These are phyloP conservation scores for Scomber colias DNA, from an alignment of 2,113 vertebrate species.

Conservation along the genomic window DNA sequence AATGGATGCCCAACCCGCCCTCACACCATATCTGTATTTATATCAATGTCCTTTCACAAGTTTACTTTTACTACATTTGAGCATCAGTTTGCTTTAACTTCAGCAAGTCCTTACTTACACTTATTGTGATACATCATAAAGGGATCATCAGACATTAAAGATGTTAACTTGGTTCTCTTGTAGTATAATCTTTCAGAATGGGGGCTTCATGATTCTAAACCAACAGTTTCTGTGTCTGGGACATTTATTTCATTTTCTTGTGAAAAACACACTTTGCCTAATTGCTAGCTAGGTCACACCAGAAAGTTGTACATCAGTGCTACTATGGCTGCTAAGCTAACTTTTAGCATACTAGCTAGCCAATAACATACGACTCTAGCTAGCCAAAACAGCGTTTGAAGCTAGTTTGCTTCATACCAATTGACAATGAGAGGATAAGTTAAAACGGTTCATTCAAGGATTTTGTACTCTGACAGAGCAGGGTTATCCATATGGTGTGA, in stretches of 20 bases:
- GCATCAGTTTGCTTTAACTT: slow-evolving; percentile 17
- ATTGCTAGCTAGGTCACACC: background rate
- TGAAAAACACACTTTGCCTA: background rate
- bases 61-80: background rate
- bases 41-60: slow-evolving; percentile 2
- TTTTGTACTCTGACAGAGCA: too few relatives aligned
- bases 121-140: background rate
- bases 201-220: background rate
- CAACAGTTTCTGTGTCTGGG: background rate
- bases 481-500: background rate
- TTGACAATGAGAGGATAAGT: background rate
- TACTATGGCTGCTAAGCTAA: background rate
- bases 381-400: background rate
- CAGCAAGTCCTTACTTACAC: background rate
- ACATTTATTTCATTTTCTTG: background rate
- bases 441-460: background rate
- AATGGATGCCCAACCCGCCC: background rate
- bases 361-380: background rate
- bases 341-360: background rate
- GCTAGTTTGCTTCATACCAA: background rate
- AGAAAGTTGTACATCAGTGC: background rate
- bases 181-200: background rate
- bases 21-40: slow-evolving; percentile 3
- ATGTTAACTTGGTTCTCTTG: background rate
- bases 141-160: background rate